phyloP scores from a whole-genome alignment of 2,888 invertebrate genomes.

The Tenthredo livida region DNA sequence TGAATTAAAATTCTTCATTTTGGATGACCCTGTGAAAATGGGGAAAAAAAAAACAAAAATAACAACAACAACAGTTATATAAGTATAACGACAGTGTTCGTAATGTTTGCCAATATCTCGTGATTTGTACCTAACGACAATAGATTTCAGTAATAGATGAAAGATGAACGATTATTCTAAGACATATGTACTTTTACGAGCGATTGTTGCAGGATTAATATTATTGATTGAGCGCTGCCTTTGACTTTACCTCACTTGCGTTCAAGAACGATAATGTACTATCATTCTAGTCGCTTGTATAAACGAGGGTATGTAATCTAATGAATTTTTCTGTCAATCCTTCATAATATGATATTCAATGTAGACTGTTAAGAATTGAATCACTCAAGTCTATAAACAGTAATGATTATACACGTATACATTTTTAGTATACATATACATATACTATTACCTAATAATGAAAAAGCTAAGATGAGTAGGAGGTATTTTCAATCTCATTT shows the following conservation, averaged over 20 bases:
- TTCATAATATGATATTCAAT: neutral
- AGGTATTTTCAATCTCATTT: constrained; percentile 34
- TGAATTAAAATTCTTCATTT: neutral
- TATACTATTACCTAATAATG: neutral
- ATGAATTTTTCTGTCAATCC: neutral
- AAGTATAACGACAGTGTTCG: constrained; percentile 32
- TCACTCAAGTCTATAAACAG: neutral
- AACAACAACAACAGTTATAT: neutral
- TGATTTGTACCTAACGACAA: constrained; percentile 22
- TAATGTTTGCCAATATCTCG: constrained; percentile 23
- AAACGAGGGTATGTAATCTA: neutral
- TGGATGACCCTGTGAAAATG: neutral
- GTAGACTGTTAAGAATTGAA: neutral
- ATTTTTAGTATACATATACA: neutral
- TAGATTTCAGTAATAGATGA: constrained; percentile 31
- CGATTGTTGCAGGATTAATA: neutral
- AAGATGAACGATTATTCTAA: neutral
- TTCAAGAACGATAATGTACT: neutral
- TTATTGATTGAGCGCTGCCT: neutral
- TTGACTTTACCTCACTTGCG: neutral
- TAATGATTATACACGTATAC: constrained; percentile 2
- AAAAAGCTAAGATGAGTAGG: neutral
- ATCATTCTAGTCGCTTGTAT: neutral
- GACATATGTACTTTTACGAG: neutral
- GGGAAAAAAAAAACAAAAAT: neutral